Evolutionary conservation across 2,888 invertebrate genomes (phyloP).

Genomic region (Orthonychiurus folsomi): DNA sequence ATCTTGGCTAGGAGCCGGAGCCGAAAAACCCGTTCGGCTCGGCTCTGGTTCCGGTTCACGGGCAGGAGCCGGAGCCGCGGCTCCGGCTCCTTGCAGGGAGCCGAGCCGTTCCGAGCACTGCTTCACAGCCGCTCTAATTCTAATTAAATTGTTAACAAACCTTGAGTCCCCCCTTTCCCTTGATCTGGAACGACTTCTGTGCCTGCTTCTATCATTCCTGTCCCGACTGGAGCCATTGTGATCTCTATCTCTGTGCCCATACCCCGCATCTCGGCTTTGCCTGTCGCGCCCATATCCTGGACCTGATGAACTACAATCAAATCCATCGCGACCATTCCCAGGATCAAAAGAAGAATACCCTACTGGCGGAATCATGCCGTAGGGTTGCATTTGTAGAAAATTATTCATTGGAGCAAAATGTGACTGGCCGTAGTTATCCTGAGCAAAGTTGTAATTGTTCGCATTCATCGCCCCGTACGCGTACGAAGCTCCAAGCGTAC

Average conservation of each 20-base stretch:
- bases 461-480: not conserved
- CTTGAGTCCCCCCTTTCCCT: slow-evolving; percentile 21
- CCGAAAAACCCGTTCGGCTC: too few species aligned
- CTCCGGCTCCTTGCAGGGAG: too few species aligned
- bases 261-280: too few species aligned
- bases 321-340: not conserved
- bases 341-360: too few species aligned
- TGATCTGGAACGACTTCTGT: slow-evolving; percentile 31
- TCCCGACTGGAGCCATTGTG: too few species aligned
- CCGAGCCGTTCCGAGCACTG: too few species aligned
- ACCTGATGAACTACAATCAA: not conserved
- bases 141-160: slow-evolving; percentile 2
- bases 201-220: slow-evolving; percentile 15
- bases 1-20: too few species aligned
- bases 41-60: too few species aligned
- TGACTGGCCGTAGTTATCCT: not conserved
- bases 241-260: slow-evolving; percentile 11
- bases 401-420: not conserved
- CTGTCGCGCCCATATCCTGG: not conserved
- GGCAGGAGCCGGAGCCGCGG: too few species aligned
- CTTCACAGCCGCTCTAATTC: not conserved
- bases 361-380: not conserved
- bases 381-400: not conserved
- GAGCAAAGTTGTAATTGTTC: not conserved
- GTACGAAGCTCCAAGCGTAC: not conserved